Conservation (phyloP, 2,113 vertebrate genomes). For the Mus spicilegus region DNA sequence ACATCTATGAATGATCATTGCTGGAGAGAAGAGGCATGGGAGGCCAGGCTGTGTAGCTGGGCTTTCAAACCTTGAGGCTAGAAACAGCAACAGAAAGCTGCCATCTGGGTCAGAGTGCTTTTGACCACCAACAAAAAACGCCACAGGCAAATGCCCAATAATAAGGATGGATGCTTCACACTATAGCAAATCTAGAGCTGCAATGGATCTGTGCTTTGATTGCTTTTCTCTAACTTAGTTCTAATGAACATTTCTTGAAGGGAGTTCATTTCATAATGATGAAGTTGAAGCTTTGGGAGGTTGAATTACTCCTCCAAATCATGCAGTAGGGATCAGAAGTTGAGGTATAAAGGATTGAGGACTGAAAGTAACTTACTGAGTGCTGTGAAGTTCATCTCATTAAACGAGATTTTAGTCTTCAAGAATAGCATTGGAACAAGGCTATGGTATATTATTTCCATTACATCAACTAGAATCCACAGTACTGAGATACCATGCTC, state of each 20-base stretch:
- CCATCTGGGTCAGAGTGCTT: background rate
- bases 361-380: background rate
- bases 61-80: background rate
- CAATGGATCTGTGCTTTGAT: background rate
- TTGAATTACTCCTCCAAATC: background rate
- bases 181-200: background rate
- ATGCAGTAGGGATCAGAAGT: background rate
- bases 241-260: background rate
- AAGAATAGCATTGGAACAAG: background rate
- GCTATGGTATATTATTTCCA: background rate
- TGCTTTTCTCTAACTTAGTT: constrained; percentile 45
- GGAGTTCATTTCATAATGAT: background rate
- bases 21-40: too few relatives aligned
- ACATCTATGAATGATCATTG: too few relatives aligned
- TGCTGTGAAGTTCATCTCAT: background rate
- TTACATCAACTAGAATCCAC: constrained; percentile 21
- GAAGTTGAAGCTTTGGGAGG: background rate
- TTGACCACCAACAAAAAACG: background rate
- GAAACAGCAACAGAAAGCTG: background rate
- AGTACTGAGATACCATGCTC: background rate
- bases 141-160: background rate
- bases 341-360: background rate
- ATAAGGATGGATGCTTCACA: background rate
- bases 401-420: background rate
- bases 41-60: background rate